Evolutionary conservation across 2,888 invertebrate species (phyloP).

Genomic region (Melinaea marsaeus): DNA sequence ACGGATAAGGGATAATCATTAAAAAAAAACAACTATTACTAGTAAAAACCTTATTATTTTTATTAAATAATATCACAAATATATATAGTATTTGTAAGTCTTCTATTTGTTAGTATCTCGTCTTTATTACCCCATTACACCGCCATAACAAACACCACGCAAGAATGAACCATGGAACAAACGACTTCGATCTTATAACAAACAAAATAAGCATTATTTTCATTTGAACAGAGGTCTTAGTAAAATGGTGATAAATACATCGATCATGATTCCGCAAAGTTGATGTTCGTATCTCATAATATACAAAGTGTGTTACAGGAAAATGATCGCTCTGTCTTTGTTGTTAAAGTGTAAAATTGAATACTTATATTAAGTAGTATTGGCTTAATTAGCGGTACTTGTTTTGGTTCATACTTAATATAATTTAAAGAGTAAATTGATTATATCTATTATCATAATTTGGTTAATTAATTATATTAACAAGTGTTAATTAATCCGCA

Average conservation of each 20-base stretch:
- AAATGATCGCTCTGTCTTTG: not conserved
- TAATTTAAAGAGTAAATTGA: too few relatives aligned
- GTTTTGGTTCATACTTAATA: too few relatives aligned
- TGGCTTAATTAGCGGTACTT: too few relatives aligned
- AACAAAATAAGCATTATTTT: not conserved
- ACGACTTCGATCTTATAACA: not conserved
- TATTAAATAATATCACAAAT: too few relatives aligned
- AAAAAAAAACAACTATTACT: too few relatives aligned
- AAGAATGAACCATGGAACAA: not conserved
- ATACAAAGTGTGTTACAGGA: not conserved
- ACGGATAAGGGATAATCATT: too few relatives aligned
- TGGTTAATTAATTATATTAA: too few relatives aligned
- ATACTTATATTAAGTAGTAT: too few relatives aligned
- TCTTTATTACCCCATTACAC: slow-evolving; percentile 19
- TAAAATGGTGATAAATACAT: slow-evolving; percentile 19
- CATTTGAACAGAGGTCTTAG: not conserved
- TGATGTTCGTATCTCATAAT: slow-evolving; percentile 5
- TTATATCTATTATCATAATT: too few relatives aligned
- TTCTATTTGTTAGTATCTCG: slow-evolving; percentile 9
- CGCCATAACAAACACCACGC: not conserved
- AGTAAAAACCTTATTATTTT: too few relatives aligned
- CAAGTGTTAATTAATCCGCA: too few relatives aligned
- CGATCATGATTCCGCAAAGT: slow-evolving; percentile 21
- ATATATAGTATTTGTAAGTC: not conserved
- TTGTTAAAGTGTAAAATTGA: too few relatives aligned